Conservation (phyloP, 1,140 invertebrate species). For the Dinoponera quadriceps region DNA sequence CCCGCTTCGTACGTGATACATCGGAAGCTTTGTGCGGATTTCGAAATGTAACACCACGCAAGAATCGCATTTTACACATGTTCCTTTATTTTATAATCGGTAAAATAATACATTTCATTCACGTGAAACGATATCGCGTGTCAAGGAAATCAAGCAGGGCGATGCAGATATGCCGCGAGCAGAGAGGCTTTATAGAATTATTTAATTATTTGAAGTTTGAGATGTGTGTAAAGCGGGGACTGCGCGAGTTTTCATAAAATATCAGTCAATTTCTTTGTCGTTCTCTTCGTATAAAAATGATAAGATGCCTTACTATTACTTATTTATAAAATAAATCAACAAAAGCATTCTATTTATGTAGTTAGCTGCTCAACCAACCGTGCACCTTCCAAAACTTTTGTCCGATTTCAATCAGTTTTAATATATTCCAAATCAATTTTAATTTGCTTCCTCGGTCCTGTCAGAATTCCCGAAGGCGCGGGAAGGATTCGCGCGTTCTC, state of each 20-base stretch:
- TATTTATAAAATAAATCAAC: neutral
- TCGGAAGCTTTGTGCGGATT: neutral
- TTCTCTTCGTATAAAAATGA: slow-evolving; percentile 1
- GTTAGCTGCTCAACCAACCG: neutral
- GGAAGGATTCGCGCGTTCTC: neutral
- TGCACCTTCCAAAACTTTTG: neutral
- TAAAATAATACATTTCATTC: neutral
- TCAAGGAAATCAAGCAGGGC: neutral
- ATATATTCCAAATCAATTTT: neutral
- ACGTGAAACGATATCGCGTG: neutral
- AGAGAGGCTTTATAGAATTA: neutral
- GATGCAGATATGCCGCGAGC: too few species aligned
- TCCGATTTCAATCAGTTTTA: neutral
- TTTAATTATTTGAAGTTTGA: neutral
- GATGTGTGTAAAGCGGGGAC: neutral
- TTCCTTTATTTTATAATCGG: neutral
- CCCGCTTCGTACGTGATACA: neutral
- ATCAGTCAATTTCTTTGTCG: neutral
- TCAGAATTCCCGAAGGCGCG: neutral
- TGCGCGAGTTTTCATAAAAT: neutral
- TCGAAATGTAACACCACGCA: neutral
- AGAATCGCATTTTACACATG: neutral
- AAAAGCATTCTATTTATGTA: neutral
- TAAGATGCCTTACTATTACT: neutral
- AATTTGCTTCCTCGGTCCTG: neutral